Evolutionary conservation across 2,113 vertebrate genomes (phyloP).

Genomic region (Craseonycteris thonglongyai): DNA sequence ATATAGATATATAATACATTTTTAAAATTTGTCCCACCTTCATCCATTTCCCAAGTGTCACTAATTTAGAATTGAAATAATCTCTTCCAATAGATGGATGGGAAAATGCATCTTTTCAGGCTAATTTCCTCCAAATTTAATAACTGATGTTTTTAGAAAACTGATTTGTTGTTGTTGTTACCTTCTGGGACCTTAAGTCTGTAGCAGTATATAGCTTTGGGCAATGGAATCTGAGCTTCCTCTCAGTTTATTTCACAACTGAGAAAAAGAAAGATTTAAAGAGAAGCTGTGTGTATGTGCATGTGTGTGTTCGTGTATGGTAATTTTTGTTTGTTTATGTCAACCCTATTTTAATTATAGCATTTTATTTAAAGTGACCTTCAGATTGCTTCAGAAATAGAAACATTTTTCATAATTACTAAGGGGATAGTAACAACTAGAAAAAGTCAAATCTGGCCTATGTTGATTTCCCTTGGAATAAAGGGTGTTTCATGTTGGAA

Average conservation of each 20-base stretch:
- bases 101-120: neutral
- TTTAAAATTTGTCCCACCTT: neutral
- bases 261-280: neutral
- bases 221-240: neutral
- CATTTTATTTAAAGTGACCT: neutral
- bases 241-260: neutral
- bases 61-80: neutral
- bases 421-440: neutral
- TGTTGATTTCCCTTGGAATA: neutral
- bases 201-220: neutral
- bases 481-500: neutral
- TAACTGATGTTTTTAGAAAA: neutral
- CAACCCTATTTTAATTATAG: neutral
- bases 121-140: neutral
- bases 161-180: neutral
- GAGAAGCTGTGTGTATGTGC: neutral
- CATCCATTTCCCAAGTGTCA: neutral
- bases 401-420: neutral
- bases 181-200: neutral
- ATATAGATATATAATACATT: too few species aligned
- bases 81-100: neutral
- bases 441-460: neutral
- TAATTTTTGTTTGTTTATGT: neutral
- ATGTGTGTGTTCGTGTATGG: neutral
- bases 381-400: neutral